Conservation (phyloP, 2,888 invertebrate species). For the Plagiodera versicolora region DNA sequence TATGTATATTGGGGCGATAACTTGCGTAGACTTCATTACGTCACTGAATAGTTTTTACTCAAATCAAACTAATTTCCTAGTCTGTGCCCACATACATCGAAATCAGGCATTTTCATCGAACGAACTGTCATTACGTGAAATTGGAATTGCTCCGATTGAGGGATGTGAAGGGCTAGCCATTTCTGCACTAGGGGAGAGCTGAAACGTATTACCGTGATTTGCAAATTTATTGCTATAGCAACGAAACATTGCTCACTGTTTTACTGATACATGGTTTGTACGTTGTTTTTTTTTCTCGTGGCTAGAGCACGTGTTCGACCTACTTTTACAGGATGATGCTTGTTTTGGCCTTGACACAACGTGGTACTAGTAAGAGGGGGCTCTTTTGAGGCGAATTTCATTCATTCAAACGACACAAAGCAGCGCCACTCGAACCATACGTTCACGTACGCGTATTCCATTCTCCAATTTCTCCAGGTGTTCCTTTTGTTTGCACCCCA, state of each 20-base stretch:
- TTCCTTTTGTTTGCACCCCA: conserved; percentile 25
- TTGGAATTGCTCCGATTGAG: too few species aligned
- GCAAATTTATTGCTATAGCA: too few species aligned
- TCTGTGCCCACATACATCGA: too few species aligned
- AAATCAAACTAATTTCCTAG: background rate
- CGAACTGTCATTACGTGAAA: too few species aligned
- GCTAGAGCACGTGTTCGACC: conserved; percentile 31
- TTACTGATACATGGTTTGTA: too few species aligned
- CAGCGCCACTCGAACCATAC: conserved; percentile 5
- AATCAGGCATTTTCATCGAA: too few species aligned
- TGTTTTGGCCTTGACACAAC: conserved; percentile 32
- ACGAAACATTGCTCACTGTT: too few species aligned
- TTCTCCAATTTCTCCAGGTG: conserved; percentile 34
- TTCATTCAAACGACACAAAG: background rate
- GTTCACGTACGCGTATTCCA: conserved; percentile 11
- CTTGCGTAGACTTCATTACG: background rate
- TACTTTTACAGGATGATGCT: conserved; percentile 31
- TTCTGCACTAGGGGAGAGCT: too few species aligned
- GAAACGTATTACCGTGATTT: too few species aligned
- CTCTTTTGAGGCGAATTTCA: conserved; percentile 10
- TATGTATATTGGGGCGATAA: background rate
- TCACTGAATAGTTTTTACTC: background rate
- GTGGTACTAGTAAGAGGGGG: conserved; percentile 15
- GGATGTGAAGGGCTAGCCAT: too few species aligned
- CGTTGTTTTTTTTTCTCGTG: too few species aligned